Conservation (phyloP, 2,888 invertebrate species). For the Bombylius discolor region DNA sequence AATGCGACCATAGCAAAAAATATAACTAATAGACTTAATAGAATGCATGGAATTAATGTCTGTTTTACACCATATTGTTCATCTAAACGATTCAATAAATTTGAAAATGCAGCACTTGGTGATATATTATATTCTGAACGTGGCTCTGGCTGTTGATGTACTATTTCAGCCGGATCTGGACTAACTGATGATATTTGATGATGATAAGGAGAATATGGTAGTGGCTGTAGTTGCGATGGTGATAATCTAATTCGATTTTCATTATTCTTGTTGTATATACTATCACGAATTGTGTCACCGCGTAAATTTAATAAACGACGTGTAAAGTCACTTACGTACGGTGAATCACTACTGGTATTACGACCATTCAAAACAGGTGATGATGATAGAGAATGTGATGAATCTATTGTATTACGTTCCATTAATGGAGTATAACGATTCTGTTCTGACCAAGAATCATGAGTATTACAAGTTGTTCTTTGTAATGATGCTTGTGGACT, state of each 20-base stretch:
- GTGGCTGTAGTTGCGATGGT: neutral
- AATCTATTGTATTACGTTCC: neutral
- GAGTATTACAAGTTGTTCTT: neutral
- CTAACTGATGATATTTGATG: neutral
- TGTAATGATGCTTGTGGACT: conserved; percentile 1
- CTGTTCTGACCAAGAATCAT: neutral
- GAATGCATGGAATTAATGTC: conserved; percentile 46
- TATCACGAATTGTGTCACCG: conserved; percentile 18
- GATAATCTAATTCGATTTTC: conserved; percentile 2
- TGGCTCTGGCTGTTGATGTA: conserved; percentile 11
- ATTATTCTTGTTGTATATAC: conserved; percentile 8
- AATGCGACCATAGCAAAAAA: conserved; percentile 55
- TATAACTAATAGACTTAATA: conserved; percentile 46
- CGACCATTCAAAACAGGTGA: conserved; percentile 33
- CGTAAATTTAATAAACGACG: conserved; percentile 33
- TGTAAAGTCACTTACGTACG: conserved; percentile 58
- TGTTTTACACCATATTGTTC: conserved; percentile 25
- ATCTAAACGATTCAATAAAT: conserved; percentile 19
- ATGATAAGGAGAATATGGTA: neutral
- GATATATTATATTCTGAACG: conserved; percentile 15
- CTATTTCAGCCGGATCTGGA: conserved; percentile 9
- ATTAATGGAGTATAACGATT: neutral
- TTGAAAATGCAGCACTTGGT: conserved; percentile 18
- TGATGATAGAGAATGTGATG: neutral
- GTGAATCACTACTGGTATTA: conserved; percentile 42